Conservation (phyloP, 2,797 vertebrate species). For the Thripadectes ignobilis region DNA sequence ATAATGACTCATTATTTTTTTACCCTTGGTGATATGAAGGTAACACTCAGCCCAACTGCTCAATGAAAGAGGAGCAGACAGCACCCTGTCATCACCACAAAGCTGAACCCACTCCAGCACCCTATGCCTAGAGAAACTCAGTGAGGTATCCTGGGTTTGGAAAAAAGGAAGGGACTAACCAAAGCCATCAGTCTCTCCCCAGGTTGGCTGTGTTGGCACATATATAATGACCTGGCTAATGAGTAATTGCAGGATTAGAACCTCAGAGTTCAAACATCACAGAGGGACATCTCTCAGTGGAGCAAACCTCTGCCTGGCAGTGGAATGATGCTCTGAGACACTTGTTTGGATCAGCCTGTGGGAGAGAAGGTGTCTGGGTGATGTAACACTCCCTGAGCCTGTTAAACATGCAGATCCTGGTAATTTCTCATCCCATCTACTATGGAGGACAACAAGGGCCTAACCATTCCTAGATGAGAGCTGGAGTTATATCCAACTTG, state of each 20-base stretch:
- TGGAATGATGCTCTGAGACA: fast-evolving
- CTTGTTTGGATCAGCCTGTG: fast-evolving
- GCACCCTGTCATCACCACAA: neutral
- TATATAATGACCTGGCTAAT: neutral
- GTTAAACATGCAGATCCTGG: neutral
- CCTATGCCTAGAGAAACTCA: neutral
- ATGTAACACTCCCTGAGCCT: fast-evolving
- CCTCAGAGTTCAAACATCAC: neutral
- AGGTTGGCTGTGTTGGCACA: neutral
- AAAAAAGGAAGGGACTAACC: neutral
- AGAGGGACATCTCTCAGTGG: neutral
- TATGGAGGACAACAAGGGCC: too few species aligned
- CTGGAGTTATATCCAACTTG: too few species aligned
- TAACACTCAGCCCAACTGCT: neutral
- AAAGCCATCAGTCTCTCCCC: neutral
- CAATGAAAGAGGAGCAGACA: neutral
- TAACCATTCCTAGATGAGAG: too few species aligned
- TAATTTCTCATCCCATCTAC: too few species aligned
- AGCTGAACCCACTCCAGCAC: neutral
- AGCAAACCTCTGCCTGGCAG: neutral
- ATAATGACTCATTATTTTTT: neutral
- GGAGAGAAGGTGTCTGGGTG: neutral
- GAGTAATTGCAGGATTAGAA: neutral
- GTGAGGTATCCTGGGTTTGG: neutral
- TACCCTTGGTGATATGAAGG: neutral